Evolutionary conservation across 2,113 vertebrate genomes (phyloP).

Genomic region (Poeciliopsis turrubarensis): DNA sequence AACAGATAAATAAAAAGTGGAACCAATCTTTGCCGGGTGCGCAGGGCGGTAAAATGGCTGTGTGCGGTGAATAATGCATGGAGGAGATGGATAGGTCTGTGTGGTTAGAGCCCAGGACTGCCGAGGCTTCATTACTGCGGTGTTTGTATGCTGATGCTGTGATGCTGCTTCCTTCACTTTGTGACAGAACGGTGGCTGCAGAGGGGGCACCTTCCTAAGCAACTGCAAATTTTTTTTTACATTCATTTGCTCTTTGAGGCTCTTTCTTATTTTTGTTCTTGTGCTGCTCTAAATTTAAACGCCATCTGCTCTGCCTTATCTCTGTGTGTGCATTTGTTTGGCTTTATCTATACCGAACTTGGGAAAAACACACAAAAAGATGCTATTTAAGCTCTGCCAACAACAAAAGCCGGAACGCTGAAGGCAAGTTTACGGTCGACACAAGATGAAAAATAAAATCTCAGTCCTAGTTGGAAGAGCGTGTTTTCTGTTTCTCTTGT

Average conservation of each 20-base stretch:
- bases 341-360: constrained; percentile 18
- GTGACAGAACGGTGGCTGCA: constrained; percentile 55
- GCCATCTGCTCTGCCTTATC: constrained; percentile 14
- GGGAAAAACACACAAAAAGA: constrained; percentile 18
- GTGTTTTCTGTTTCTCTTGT: too few relatives aligned
- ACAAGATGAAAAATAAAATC: too few relatives aligned
- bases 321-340: constrained; percentile 7
- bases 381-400: constrained; percentile 15
- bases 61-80: constrained; percentile 81
- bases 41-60: constrained; percentile 78
- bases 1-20: constrained; percentile 81
- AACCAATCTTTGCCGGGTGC: constrained; percentile 81
- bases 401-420: neutral
- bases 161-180: constrained; percentile 54
- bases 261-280: constrained; percentile 11
- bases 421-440: neutral
- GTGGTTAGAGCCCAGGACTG: constrained; percentile 72
- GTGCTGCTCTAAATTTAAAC: constrained; percentile 31
- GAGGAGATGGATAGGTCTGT: constrained; percentile 80
- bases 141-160: constrained; percentile 79
- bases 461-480: too few relatives aligned
- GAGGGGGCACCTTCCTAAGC: constrained; percentile 58
- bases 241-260: constrained; percentile 55
- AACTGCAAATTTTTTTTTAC: constrained; percentile 52
- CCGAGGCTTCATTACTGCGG: constrained; percentile 75